Evolutionary conservation across 1,140 invertebrate species (phyloP), one percentile per base, ranked within the genome.

Genomic region (Phymorhynchus buccinoides): DNA sequence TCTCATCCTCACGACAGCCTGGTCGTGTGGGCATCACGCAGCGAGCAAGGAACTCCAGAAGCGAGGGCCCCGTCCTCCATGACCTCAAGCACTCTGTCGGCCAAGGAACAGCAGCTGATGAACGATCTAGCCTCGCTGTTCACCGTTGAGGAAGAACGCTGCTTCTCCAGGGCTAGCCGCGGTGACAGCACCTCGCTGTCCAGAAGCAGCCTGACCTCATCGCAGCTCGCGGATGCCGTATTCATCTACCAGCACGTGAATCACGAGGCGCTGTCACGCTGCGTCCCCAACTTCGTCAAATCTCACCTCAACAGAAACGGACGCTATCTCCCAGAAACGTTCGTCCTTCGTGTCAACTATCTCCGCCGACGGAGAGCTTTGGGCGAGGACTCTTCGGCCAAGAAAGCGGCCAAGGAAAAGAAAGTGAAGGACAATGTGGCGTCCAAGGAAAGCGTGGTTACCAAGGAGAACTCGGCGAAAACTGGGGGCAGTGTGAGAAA

Each of bases 261-360:
- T 66, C 44, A 71, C 39, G 22, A 71, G 32, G 62, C 44, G 18
- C 56, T 86, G 48, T 37, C 80, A 6, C 52, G 56, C 18, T 66
- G 44, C 44, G 85, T 83, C 27, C 80, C 85, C 3, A 2, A 42
- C n/a, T 83, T 86, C 73, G 81, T 86, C 44, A 44, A 39, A 37
- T 4, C 68, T 6, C 37, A 83, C 71, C 37, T 79, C 0, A 66
- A 83, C 56, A 83, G 42, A 41, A 86, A 73, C 66, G 81, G 80
- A 0, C 71, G 73, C 39, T 73, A 78, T 39, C 56, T 79, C 30
- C 82, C 85, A 1, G 81, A 83, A 52, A 68, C 85, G 3, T 83
- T 86, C 39, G 83, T 86, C 37, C 71, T 86, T 14, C 75, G 73
- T 35, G 52, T 86, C 39, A 86, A 85, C 68, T 85, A 85, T 68